Conservation (phyloP, 2,113 vertebrate species). For the Struthidea cinerea region DNA sequence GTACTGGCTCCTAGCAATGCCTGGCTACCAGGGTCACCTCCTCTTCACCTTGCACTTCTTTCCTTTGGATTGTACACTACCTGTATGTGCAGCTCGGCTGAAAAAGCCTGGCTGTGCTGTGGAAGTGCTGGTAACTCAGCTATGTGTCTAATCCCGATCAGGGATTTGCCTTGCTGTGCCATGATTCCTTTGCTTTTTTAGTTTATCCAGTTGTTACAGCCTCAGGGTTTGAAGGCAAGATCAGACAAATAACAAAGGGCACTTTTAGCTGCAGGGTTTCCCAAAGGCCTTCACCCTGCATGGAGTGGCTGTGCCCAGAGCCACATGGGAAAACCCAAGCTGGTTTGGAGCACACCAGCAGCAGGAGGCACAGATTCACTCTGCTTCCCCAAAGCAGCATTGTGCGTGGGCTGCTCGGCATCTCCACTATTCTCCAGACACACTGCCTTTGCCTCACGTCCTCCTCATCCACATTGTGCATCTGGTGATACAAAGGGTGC, state of each 20-base stretch:
- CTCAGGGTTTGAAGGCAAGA: background rate
- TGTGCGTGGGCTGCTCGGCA: background rate
- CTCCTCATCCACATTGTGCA: background rate
- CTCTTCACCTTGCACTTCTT: background rate
- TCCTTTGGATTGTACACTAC: background rate
- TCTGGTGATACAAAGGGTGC: background rate
- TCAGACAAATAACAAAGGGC: background rate
- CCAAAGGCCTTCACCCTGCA: background rate
- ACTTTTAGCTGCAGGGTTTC: background rate
- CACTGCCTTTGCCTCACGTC: fast-evolving
- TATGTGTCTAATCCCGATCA: background rate
- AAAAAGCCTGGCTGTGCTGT: background rate
- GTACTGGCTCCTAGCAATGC: background rate
- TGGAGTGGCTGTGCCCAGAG: background rate
- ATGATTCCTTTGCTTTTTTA: background rate
- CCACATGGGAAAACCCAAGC: background rate
- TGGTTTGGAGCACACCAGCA: background rate
- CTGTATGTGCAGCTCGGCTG: background rate
- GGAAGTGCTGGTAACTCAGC: background rate
- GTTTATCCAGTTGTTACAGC: background rate
- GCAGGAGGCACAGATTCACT: background rate
- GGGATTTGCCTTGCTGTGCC: background rate
- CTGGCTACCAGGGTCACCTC: background rate
- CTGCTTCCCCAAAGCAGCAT: background rate
- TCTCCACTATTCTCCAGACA: background rate